phyloP scores from a whole-genome alignment of 2,797 vertebrate genomes.

The Paramormyrops hopkinsi region DNA sequence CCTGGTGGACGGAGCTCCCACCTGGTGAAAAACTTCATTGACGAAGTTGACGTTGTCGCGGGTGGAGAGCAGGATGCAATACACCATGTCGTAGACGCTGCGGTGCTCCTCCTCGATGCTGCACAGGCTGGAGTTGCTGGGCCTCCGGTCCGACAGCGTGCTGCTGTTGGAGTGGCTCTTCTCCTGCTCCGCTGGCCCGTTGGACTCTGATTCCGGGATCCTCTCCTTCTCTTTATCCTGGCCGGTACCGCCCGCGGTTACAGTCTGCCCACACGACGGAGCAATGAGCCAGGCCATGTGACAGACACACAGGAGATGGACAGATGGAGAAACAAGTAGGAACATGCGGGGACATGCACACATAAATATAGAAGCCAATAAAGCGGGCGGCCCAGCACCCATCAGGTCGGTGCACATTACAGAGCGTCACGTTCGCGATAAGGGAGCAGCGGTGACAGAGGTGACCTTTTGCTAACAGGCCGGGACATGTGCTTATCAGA shows the following conservation, averaged over 20 bases:
- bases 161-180: constrained; percentile 83
- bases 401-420: neutral
- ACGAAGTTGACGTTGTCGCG: constrained; percentile 96
- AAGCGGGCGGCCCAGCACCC: neutral
- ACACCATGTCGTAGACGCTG: constrained; percentile 86
- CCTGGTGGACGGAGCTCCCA: constrained; percentile 32
- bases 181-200: constrained; percentile 65
- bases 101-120: constrained; percentile 91
- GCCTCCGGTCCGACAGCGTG: constrained; percentile 79
- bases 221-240: constrained; percentile 63
- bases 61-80: constrained; percentile 84
- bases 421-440: neutral
- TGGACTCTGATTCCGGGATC: constrained; percentile 59
- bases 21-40: constrained; percentile 96
- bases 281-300: neutral
- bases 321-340: constrained; percentile 14
- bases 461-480: neutral
- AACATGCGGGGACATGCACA: constrained; percentile 8
- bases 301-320: neutral
- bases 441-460: neutral
- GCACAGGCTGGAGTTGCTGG: constrained; percentile 85
- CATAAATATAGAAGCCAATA: neutral
- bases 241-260: constrained; percentile 67
- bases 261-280: constrained; percentile 53
- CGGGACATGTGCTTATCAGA: neutral